These are phyloP conservation scores for Halcyon chelicuti DNA, from an alignment of 2,797 vertebrate genomes.

Conservation along the genomic window DNA sequence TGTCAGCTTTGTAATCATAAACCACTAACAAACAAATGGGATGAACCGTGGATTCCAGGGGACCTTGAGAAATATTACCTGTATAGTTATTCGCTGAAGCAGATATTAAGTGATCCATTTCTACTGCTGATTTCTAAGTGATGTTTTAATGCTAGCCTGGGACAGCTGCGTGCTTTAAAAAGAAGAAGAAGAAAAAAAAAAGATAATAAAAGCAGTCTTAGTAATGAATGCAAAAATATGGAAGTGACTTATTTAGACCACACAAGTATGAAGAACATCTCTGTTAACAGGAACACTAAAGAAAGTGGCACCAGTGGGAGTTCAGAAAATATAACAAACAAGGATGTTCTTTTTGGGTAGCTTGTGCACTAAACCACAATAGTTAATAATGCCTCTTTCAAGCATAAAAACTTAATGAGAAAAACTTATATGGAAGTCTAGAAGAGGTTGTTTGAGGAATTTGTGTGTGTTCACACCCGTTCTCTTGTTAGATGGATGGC, in stretches of 20 bases:
- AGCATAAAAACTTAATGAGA: constrained; percentile 58
- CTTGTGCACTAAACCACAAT: constrained; percentile 35
- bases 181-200: background rate
- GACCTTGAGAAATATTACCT: background rate
- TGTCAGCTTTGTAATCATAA: background rate
- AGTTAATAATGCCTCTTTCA: constrained; percentile 51
- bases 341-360: constrained; percentile 22
- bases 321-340: constrained; percentile 44
- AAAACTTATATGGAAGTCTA: constrained; percentile 43
- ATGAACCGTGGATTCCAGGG: background rate
- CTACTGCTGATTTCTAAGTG: constrained; percentile 32
- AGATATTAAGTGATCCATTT: constrained; percentile 4
- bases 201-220: constrained; percentile 8
- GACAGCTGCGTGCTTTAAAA: constrained; percentile 56
- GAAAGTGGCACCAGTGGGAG: constrained; percentile 36
- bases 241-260: constrained; percentile 60
- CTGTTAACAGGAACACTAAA: constrained; percentile 50
- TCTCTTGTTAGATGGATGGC: background rate
- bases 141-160: constrained; percentile 48
- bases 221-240: constrained; percentile 64
- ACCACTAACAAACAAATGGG: constrained; percentile 2
- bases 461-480: constrained; percentile 29
- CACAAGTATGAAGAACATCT: constrained; percentile 33
- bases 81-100: background rate
- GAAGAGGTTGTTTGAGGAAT: constrained; percentile 16